Conservation (phyloP, 2,797 vertebrate genomes). For the Silurus lanzhouensis region DNA sequence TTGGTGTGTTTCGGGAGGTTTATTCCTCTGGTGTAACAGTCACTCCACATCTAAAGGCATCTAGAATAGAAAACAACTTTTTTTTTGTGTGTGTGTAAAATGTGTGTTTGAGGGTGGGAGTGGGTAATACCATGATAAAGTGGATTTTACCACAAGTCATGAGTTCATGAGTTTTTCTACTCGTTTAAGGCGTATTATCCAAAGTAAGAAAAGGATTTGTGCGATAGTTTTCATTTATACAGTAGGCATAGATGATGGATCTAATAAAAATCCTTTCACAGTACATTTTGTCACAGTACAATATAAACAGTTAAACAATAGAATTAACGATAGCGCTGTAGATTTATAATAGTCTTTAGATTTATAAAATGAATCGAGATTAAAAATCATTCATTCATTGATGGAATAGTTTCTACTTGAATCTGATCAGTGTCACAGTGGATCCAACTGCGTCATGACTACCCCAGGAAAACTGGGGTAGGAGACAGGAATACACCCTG, state of each 20-base stretch:
- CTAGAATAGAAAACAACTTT: background rate
- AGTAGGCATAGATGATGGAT: no score
- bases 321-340: background rate
- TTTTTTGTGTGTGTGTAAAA: background rate
- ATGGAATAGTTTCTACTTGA: no score
- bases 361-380: background rate
- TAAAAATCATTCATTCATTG: background rate
- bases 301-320: background rate
- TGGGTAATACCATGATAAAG: background rate
- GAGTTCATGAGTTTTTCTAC: background rate
- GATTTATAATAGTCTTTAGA: background rate
- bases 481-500: background rate
- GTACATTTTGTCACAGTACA: no score
- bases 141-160: background rate
- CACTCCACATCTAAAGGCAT: background rate
- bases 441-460: background rate
- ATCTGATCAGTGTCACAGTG: background rate
- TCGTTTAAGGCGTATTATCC: background rate
- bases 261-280: background rate
- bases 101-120: background rate
- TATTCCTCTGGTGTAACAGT: constrained; percentile 7
- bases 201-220: background rate
- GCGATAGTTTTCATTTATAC: background rate
- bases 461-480: background rate
- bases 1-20: background rate